Evolutionary conservation across 1,140 invertebrate genomes (phyloP), one percentile per base, ranked within the genome.

Genomic region (Spodoptera frugiperda): DNA sequence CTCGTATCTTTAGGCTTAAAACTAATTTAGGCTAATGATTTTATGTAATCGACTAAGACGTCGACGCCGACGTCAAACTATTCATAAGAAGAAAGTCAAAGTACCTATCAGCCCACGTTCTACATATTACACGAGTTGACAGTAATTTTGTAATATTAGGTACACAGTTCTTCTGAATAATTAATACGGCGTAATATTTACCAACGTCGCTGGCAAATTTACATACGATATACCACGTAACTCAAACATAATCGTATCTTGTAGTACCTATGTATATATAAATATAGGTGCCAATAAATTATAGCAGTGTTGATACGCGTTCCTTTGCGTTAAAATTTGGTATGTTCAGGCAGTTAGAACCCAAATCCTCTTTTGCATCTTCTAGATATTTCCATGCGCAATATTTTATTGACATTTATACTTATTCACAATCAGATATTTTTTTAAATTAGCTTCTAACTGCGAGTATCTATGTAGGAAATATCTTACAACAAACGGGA

Each of bases 1-100:
- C n/a, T n/a, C n/a, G n/a, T 4, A 14, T 57, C 54, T 57, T 57
- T 57, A 57, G 54, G 3, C 11, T 30, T 25, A 39, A 57, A 30
- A 30, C 54, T 30, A 57, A 57, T 57, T 30, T 57, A 25, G 54
- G 21, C 54, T 57, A 57, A 57, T 9, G 21, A 57, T 25, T 30
- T 5, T 25, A 3, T 4, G 33, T 39, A 39, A 39, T 8, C 33
- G 1, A 39, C 9, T 25, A 25, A 25, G 5, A 6, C 54, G 19
- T 25, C 6, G 17, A 55, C 54, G 11, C 3, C 10, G 14, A 25
- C 2, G 54, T 14, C 11, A 25, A 55, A 55, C 53, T 55, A 25
- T 55, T 55, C 3, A 55, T 55, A 17, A n/a, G n/a, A n/a, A 30
- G 54, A 30, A 55, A 54, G 33, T 39, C 33, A 39, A 25, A 39